These are phyloP conservation scores for Amitus sp. DNA, from an alignment of 2,888 invertebrate species.

Conservation along the genomic window DNA sequence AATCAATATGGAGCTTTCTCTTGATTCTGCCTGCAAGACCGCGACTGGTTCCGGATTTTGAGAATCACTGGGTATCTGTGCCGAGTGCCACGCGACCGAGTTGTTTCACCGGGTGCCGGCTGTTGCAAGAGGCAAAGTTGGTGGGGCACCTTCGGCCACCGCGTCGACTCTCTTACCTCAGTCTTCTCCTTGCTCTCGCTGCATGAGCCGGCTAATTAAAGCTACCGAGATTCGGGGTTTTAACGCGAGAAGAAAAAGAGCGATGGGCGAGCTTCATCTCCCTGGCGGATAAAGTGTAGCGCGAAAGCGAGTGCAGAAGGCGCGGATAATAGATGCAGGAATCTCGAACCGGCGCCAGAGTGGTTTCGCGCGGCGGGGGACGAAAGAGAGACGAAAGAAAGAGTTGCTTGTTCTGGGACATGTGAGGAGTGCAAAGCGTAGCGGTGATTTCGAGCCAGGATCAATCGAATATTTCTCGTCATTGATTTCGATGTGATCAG, in stretches of 20 bases:
- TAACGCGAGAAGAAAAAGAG: too few species aligned
- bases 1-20: too few species aligned
- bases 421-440: conserved; percentile 8
- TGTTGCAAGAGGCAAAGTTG: conserved; percentile 61
- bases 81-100: conserved; percentile 61
- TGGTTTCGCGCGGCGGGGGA: conserved; percentile 43
- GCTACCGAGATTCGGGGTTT: too few species aligned
- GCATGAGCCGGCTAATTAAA: too few species aligned
- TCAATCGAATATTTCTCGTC: conserved; percentile 9
- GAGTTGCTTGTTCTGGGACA: background rate
- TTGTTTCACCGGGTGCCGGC: conserved; percentile 59
- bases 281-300: background rate
- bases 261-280: too few species aligned
- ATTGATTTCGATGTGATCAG: background rate
- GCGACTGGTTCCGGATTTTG: conserved; percentile 53
- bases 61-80: conserved; percentile 62
- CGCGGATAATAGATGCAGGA: conserved; percentile 60
- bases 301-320: conserved; percentile 8
- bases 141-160: conserved; percentile 62
- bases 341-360: conserved; percentile 58
- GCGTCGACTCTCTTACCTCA: conserved; percentile 52
- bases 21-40: too few species aligned
- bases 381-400: too few species aligned
- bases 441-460: background rate
- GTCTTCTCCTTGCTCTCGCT: conserved; percentile 63